Percentiles rank a stretch among this genome's conserved stretches.
phyloP scores from a whole-genome alignment of 2,797 vertebrate genomes.

The Carapus acus region DNA sequence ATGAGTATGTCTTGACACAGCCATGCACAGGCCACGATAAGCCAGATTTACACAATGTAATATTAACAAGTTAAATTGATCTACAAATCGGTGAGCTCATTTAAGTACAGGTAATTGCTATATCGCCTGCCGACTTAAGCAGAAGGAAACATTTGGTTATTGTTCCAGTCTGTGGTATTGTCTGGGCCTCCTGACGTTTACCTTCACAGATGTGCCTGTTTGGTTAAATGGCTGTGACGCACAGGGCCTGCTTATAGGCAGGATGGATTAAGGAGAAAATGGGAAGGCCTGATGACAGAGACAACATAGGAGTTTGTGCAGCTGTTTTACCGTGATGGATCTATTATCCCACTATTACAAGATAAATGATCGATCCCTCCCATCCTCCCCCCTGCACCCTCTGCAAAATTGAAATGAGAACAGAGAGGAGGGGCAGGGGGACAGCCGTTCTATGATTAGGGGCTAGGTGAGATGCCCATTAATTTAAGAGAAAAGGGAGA shows the following conservation, averaged over 20 bases:
- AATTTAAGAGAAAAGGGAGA: constrained; percentile 78
- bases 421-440: constrained; percentile 39
- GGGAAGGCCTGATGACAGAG: constrained; percentile 65
- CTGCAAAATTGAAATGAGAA: constrained; percentile 96
- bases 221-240: constrained; percentile 65
- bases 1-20: too few relatives aligned
- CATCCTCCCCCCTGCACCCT: constrained; percentile 70
- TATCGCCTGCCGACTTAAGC: constrained; percentile 12
- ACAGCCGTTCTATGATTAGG: constrained; percentile 86
- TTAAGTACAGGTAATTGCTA: constrained; percentile 13
- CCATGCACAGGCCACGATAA: too few relatives aligned
- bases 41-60: neutral
- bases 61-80: constrained; percentile 18
- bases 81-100: constrained; percentile 9
- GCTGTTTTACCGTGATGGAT: constrained; percentile 98
- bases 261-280: constrained; percentile 58
- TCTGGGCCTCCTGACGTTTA: constrained; percentile 47
- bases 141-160: constrained; percentile 52
- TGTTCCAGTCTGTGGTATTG: constrained; percentile 26
- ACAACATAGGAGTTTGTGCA: constrained; percentile 81
- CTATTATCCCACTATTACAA: constrained; percentile 99
- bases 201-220: constrained; percentile 56
- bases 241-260: constrained; percentile 44
- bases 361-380: constrained; percentile 99
- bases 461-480: constrained; percentile 87